phyloP scores from a whole-genome alignment of 2,888 invertebrate species.

The Falcaria lacertinaria region DNA sequence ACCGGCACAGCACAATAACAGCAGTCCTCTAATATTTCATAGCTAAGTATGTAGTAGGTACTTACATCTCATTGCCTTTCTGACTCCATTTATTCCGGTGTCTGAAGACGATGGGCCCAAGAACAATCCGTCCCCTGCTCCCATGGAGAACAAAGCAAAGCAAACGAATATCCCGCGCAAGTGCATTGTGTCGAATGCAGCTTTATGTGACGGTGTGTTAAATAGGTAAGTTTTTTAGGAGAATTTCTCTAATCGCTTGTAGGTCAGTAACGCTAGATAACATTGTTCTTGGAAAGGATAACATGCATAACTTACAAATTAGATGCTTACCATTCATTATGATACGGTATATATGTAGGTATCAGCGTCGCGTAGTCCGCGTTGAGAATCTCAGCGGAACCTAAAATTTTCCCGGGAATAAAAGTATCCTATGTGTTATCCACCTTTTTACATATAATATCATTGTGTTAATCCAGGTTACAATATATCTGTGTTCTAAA shows the following conservation, averaged over 20 bases:
- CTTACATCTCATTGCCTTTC: slow-evolving; percentile 66
- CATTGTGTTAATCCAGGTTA: too few species aligned
- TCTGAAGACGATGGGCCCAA: slow-evolving; percentile 34
- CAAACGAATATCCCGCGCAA: slow-evolving; percentile 14
- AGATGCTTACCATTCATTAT: too few species aligned
- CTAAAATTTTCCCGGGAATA: too few species aligned
- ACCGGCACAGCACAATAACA: too few species aligned
- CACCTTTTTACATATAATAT: too few species aligned
- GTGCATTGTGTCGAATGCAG: slow-evolving; percentile 35
- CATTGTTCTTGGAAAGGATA: slow-evolving; percentile 5
- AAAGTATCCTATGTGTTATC: too few species aligned
- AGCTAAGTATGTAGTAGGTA: slow-evolving; percentile 11
- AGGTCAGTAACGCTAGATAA: slow-evolving; percentile 64
- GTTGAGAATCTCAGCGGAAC: too few species aligned
- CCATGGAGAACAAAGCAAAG: slow-evolving; percentile 5
- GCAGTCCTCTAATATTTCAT: too few species aligned
- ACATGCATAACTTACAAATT: background rate
- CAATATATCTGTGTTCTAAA: too few species aligned
- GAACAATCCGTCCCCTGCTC: slow-evolving; percentile 27
- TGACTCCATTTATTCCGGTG: slow-evolving; percentile 48
- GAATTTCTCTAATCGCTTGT: slow-evolving; percentile 29
- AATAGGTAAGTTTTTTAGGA: slow-evolving; percentile 8
- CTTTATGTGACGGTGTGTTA: background rate
- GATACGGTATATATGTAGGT: too few species aligned
- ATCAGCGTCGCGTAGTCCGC: too few species aligned